phyloP scores from a whole-genome alignment of 2,113 vertebrate genomes.

The Psammodynastes pulverulentus region DNA sequence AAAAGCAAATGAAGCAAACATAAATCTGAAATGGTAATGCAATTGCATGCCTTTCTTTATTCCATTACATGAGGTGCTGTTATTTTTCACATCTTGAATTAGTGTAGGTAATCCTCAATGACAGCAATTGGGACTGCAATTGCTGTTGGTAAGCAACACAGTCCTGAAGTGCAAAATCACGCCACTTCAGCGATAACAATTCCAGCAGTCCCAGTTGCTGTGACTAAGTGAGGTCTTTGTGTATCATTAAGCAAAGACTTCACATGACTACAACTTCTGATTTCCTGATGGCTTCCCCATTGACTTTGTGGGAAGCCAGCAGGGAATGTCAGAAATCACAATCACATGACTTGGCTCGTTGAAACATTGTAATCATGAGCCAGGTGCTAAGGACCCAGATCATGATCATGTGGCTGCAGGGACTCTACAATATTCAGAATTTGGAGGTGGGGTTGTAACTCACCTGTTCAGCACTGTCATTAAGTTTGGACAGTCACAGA shows the following conservation, averaged over 20 bases:
- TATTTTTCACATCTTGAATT: neutral
- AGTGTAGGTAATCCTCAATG: neutral
- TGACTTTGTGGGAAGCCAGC: neutral
- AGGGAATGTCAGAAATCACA: neutral
- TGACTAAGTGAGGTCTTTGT: too few relatives aligned
- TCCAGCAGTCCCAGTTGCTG: too few relatives aligned
- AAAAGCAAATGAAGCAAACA: neutral
- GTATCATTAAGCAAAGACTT: too few relatives aligned
- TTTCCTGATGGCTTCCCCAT: neutral
- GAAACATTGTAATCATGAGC: neutral
- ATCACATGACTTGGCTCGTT: neutral
- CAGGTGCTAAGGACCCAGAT: neutral
- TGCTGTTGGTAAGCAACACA: neutral
- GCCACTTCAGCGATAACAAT: too few relatives aligned
- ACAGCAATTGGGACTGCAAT: neutral
- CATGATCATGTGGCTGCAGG: neutral
- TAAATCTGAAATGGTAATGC: neutral
- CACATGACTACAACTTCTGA: neutral
- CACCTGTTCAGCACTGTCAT: neutral
- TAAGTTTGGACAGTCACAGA: neutral
- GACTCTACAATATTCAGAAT: neutral
- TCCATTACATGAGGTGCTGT: neutral
- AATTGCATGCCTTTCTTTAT: neutral
- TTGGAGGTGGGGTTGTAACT: neutral
- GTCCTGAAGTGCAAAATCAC: neutral